Evolutionary conservation across 1,140 invertebrate genomes (phyloP), one percentile per base, ranked within the genome.

Genomic region (Penaeus japonicus): DNA sequence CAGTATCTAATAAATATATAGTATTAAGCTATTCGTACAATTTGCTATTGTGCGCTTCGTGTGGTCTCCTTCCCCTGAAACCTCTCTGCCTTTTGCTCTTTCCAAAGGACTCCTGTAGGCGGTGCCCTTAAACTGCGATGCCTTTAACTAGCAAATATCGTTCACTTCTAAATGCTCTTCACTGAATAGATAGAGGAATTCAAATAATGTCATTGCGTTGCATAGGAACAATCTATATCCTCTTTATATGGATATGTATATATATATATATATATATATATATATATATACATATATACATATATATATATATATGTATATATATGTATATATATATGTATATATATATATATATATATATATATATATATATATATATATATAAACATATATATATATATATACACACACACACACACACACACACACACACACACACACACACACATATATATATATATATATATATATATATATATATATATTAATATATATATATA

Each of bases 251-350:
- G 30, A 32, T 62, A 27, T 62, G 17, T 27, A 27, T 62, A 27
- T 62, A 27, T 62, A n/a, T 62, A 62, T 62, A 73, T 73, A 73
- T 73, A n/a, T 73, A 73, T 73, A 73, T 73, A n/a, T 30, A 73
- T 73, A 73, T 73, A n/a, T 73, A 73, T 73, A 73, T 73, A 73
- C 27, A 73, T 30, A 73, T 73, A 73, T 73, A 73, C 27, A 27
- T 73, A 73, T 73, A 27, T 73, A 73, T 73, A 73, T 73, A 30
- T 73, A 73, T 73, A 73, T 30, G 18, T 27, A 70, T 70, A 18
- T 70, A 24, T 70, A 2, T n/a, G 24, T 70, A 70, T 24, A 70
- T 70, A 70, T 70, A 70, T 70, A n/a, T 70, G 17, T 15, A 70
- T 70, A n/a, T 15, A n/a, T 70, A n/a, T 15, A n/a, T 70, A n/a